Evolutionary conservation across 2,888 invertebrate genomes (phyloP).

Genomic region (Sycophila texana): DNA sequence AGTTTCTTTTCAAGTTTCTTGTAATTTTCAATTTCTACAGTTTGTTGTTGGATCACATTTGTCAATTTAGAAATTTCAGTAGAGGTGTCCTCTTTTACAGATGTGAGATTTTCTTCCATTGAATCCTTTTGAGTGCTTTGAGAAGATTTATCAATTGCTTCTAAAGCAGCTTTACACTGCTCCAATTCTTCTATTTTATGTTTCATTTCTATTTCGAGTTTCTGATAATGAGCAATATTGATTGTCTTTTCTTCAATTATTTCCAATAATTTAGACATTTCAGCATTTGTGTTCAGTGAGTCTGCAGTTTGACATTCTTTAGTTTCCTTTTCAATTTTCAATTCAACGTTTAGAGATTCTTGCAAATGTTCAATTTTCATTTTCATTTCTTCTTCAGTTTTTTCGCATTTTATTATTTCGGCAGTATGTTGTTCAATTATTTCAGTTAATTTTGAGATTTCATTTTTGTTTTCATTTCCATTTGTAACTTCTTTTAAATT

Average conservation of each 20-base stretch:
- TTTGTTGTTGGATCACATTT: constrained; percentile 21
- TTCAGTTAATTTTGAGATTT: constrained; percentile 44
- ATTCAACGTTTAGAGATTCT: constrained; percentile 26
- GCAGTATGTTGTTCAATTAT: constrained; percentile 29
- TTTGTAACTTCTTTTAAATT: not conserved
- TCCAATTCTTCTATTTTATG: constrained; percentile 39
- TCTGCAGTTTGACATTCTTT: constrained; percentile 32
- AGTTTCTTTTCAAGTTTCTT: constrained; percentile 27
- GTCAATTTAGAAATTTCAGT: constrained; percentile 11
- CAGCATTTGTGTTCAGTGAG: not conserved
- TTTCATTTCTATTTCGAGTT: constrained; percentile 28
- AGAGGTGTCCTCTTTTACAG: not conserved
- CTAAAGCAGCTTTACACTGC: not conserved
- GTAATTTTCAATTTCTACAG: constrained; percentile 32
- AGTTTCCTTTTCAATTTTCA: constrained; percentile 26
- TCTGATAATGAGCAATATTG: constrained; percentile 17
- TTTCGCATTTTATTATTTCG: constrained; percentile 43
- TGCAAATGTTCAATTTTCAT: constrained; percentile 42
- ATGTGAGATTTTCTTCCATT: not conserved
- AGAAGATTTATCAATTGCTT: constrained; percentile 11
- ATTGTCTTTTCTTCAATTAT: constrained; percentile 20
- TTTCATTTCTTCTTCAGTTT: constrained; percentile 53
- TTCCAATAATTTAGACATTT: constrained; percentile 32
- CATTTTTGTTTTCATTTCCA: constrained; percentile 12
- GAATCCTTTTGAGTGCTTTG: constrained; percentile 29